Conservation (phyloP, 2,797 vertebrate genomes). For the Xerus rutilus region DNA sequence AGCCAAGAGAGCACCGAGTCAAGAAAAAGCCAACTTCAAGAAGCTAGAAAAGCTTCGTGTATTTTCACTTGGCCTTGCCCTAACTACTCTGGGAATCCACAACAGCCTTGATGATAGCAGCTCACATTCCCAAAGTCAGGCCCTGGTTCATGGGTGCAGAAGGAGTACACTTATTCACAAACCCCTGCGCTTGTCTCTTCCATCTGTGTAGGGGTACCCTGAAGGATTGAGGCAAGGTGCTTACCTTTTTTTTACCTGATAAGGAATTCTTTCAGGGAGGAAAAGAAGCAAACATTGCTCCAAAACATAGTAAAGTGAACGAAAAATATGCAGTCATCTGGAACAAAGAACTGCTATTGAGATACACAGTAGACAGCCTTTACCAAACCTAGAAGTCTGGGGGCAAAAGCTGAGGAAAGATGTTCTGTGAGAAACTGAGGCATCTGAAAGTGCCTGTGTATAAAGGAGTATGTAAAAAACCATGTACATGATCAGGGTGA, state of each 20-base stretch:
- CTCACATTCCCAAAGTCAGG: too few relatives aligned
- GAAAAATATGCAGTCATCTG: background rate
- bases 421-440: background rate
- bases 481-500: background rate
- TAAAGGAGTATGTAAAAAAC: background rate
- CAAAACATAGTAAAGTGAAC: background rate
- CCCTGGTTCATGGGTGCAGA: background rate
- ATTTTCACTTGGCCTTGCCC: background rate
- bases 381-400: background rate
- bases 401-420: background rate
- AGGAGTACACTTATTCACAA: background rate
- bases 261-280: background rate
- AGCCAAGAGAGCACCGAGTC: background rate
- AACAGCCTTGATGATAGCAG: background rate
- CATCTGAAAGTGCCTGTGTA: background rate
- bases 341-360: background rate
- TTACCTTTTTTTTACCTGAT: background rate
- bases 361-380: background rate
- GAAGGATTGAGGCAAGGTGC: background rate
- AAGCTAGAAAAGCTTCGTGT: background rate
- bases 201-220: background rate
- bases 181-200: background rate
- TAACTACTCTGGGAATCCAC: background rate
- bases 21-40: background rate
- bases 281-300: background rate